phyloP scores from a whole-genome alignment of 2,888 invertebrate species.

The Dicroscelio sp. region DNA sequence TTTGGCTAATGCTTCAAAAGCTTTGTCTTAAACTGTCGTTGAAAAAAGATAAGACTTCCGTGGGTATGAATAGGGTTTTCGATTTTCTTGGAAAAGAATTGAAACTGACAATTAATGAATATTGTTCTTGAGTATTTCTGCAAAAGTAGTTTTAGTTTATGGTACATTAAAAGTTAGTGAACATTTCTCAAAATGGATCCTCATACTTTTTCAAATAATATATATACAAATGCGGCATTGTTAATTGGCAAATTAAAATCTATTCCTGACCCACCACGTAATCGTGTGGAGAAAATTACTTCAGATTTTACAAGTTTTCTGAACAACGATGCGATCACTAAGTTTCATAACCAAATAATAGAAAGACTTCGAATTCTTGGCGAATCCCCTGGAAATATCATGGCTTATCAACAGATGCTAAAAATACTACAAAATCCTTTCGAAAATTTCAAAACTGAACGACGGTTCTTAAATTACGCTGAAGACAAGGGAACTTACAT shows the following conservation, averaged over 20 bases:
- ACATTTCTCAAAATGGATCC: no score
- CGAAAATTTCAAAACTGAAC: slow-evolving; percentile 31
- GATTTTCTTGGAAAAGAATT: no score
- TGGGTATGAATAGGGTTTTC: not conserved
- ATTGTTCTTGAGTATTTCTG: no score
- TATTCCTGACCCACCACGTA: slow-evolving; percentile 25
- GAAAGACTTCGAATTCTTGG: slow-evolving; percentile 27
- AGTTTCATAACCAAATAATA: slow-evolving; percentile 27
- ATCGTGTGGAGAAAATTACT: slow-evolving; percentile 35
- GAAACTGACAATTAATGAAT: no score
- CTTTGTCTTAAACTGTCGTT: not conserved
- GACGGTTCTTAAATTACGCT: slow-evolving; percentile 21
- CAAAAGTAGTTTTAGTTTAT: no score
- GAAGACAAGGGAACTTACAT: slow-evolving; percentile 28
- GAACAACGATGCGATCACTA: not conserved
- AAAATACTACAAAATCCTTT: slow-evolving; percentile 34
- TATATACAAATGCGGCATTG: not conserved
- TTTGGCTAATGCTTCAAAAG: slow-evolving; percentile 8
- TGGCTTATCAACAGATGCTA: slow-evolving; percentile 20
- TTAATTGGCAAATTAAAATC: slow-evolving; percentile 33
- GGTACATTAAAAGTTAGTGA: no score
- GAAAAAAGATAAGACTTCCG: not conserved
- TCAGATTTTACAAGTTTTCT: slow-evolving; percentile 26
- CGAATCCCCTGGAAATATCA: slow-evolving; percentile 17
- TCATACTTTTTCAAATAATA: slow-evolving; percentile 4